Evolutionary conservation across 1,140 invertebrate species (phyloP), one percentile per base, ranked within the genome.

Genomic region (Wiebesia pumilae): DNA sequence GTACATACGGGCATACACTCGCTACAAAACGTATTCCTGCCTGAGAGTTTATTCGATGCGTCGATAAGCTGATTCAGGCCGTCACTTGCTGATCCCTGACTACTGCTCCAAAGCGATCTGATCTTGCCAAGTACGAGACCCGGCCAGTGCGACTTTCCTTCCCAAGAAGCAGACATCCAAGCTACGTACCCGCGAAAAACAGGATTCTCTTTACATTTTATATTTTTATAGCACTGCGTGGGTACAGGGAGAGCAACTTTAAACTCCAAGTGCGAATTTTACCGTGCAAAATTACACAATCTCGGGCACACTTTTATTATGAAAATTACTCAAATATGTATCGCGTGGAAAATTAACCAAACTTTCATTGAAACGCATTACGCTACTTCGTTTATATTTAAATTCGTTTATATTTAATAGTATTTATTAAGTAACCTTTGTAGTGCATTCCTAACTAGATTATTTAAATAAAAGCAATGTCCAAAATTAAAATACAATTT

Each of bases 61-160:
- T 91, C 93, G 88, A 95, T 95, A 86, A 97, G 95, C 93, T 97
- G 97, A 95, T 97, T 97, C 89, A 97, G 95, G 89, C 97, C 97
- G 85, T 95, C 92, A 91, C 95, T 95, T 65, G 96, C 94, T 79
- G 95, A 95, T 75, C 95, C 96, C 35, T 96, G 95, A 88, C 96
- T 96, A 88, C 95, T 95, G 88, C 95, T 96, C 97, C 97, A 97
- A 83, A 98, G 93, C 21, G 97, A 97, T 91, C 97, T 96, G 92
- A 97, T 97, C 95, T 97, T 98, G 90, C 96, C 96, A 90, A 97
- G 95, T 83, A 97, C 96, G 88, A 97, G 93, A 79, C 96, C 96
- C 40, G 96, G 96, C 96, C 97, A 97, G 88, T 96, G 93, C 81
- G 94, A 94, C 87, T 93, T 94, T 89, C 95, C 95, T 67, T 94